phyloP scores from a whole-genome alignment of 1,140 invertebrate genomes.

The Holcopasites calliopsidis region DNA sequence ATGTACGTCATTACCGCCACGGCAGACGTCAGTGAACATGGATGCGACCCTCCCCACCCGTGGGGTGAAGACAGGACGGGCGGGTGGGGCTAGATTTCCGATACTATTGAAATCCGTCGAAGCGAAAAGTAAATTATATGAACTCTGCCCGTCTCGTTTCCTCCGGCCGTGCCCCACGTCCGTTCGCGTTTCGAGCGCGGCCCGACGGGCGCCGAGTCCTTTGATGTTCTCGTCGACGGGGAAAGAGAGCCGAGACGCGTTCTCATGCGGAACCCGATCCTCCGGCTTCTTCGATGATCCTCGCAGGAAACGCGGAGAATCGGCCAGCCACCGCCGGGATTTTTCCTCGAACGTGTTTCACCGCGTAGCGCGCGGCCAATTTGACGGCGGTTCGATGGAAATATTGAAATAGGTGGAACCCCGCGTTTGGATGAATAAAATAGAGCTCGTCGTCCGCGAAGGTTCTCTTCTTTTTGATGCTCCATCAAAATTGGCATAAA shows the following conservation, averaged over 20 bases:
- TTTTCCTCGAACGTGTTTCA: not conserved
- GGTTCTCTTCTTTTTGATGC: too few species aligned
- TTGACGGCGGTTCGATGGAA: not conserved
- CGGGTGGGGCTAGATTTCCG: conserved; percentile 73
- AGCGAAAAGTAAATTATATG: conserved; percentile 78
- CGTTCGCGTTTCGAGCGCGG: conserved; percentile 16
- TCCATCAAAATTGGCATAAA: too few species aligned
- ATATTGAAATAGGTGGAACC: not conserved
- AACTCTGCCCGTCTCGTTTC: conserved; percentile 50
- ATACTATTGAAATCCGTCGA: conserved; percentile 77
- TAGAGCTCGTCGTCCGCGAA: too few species aligned
- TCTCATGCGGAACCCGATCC: conserved; percentile 34
- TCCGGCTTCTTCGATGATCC: conserved; percentile 36
- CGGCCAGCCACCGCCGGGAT: not conserved
- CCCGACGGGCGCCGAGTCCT: conserved; percentile 62
- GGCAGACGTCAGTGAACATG: conserved; percentile 41
- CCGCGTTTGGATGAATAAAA: not conserved
- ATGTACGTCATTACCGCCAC: conserved; percentile 70
- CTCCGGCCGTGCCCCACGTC: not conserved
- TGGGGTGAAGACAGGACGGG: not conserved
- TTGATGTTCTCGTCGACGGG: conserved; percentile 71
- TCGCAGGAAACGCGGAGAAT: conserved; percentile 9
- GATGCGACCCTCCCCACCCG: not conserved
- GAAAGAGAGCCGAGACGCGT: conserved; percentile 24
- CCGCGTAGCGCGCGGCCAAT: conserved; percentile 24